Evolutionary conservation across 2,888 invertebrate genomes (phyloP).

Genomic region (Gibbula magus): DNA sequence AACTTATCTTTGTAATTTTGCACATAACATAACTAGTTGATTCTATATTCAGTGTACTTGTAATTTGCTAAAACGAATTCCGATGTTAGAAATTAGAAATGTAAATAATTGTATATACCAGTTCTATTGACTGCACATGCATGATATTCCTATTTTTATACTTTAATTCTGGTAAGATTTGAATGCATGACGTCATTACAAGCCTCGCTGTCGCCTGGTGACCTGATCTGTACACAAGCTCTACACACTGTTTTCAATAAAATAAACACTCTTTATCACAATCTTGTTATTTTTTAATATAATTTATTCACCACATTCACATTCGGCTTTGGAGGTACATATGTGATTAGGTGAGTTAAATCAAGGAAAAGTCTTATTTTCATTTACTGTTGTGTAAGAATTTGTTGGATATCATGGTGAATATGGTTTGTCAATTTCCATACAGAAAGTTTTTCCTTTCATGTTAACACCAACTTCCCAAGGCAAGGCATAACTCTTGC

Average conservation of each 20-base stretch:
- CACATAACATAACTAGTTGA: neutral
- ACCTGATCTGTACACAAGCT: neutral
- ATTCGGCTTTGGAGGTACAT: no score
- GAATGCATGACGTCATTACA: neutral
- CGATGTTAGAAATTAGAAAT: neutral
- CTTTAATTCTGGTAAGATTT: neutral
- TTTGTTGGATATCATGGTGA: no score
- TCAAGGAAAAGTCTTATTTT: no score
- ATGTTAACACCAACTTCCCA: no score
- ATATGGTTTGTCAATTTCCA: no score
- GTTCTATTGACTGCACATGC: neutral
- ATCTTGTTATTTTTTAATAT: neutral
- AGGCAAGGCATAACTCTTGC: no score
- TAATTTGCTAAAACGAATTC: no score
- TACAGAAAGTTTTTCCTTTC: no score
- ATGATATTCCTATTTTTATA: slow-evolving; percentile 15
- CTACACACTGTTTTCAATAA: neutral
- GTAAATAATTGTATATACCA: slow-evolving; percentile 11
- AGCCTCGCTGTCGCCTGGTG: neutral
- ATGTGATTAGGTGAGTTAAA: no score
- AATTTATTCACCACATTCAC: neutral
- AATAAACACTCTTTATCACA: neutral
- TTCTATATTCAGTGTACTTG: neutral
- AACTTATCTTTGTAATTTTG: neutral
- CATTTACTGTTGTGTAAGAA: no score